Evolutionary conservation across 2,797 vertebrate genomes (phyloP).

Genomic region (Tenualosa ilisha): DNA sequence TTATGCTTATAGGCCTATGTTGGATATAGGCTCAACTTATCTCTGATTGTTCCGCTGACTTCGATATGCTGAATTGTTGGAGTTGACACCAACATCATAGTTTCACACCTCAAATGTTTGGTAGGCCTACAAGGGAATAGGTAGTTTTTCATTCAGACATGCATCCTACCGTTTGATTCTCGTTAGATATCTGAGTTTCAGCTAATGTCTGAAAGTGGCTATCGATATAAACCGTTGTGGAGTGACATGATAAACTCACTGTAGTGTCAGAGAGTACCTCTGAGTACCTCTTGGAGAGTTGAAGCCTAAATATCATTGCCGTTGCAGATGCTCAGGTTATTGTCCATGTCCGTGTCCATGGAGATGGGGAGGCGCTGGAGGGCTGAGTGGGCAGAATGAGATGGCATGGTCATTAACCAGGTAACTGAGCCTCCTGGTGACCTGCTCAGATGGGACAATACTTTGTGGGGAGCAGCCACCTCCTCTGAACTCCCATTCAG

Average conservation of each 20-base stretch:
- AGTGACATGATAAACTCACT: neutral
- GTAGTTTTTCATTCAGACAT: no score
- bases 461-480: neutral
- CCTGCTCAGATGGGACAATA: neutral
- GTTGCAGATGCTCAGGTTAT: constrained; percentile 3
- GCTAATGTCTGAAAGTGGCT: no score
- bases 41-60: no score
- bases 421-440: constrained; percentile 23
- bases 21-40: no score
- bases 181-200: no score
- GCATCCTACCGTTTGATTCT: no score
- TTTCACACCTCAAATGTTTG: no score
- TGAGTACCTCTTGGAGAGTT: neutral
- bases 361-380: constrained; percentile 3
- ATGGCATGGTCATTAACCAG: constrained; percentile 2
- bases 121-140: no score
- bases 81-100: no score
- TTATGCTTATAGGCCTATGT: no score
- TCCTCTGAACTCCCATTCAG: neutral
- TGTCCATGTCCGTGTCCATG: constrained; percentile 7
- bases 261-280: neutral
- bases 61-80: no score
- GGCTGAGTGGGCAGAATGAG: constrained; percentile 14
- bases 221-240: neutral
- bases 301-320: neutral